Evolutionary conservation across 2,113 vertebrate species (phyloP).

Genomic region (Rhinopomastus cyanomelas): DNA sequence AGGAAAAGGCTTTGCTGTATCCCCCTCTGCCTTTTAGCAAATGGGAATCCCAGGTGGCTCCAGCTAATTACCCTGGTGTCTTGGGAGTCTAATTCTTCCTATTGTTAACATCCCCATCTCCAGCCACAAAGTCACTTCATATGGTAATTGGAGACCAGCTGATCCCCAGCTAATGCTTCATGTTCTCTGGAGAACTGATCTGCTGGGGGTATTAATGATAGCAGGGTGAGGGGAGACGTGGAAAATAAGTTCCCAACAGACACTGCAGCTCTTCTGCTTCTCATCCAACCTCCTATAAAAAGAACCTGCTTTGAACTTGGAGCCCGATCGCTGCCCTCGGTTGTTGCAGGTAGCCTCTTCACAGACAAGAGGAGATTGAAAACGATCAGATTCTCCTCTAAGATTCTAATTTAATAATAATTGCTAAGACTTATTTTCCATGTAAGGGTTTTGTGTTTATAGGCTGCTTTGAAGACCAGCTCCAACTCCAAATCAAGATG

Average conservation of each 20-base stretch:
- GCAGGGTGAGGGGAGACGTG: not conserved
- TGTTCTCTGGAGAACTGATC: slow-evolving; percentile 8
- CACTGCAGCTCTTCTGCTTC: not conserved
- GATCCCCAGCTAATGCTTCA: slow-evolving; percentile 54
- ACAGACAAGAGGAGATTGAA: not conserved
- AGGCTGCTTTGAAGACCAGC: not conserved
- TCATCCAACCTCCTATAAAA: not conserved
- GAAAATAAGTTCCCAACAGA: slow-evolving; percentile 2
- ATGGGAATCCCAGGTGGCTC: slow-evolving; percentile 55
- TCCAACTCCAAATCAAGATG: not conserved
- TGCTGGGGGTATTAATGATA: slow-evolving; percentile 20
- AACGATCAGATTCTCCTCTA: not conserved
- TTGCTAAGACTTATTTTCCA: not conserved
- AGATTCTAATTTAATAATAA: not conserved
- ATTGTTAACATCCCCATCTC: slow-evolving; percentile 53
- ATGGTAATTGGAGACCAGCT: slow-evolving; percentile 57
- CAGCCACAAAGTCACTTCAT: slow-evolving; percentile 64
- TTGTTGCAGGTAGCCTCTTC: not conserved
- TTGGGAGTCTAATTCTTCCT: slow-evolving; percentile 53
- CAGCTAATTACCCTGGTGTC: slow-evolving; percentile 61
- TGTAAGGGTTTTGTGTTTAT: not conserved
- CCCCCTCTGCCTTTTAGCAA: slow-evolving; percentile 30
- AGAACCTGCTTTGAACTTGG: not conserved
- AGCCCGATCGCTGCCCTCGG: not conserved
- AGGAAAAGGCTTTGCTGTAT: not conserved